A percentile compares a stretch with the other conserved stretches of the same genome.
These are phyloP conservation scores for Tor tambroides DNA, from an alignment of 2,113 vertebrate species.

Conservation along the genomic window DNA sequence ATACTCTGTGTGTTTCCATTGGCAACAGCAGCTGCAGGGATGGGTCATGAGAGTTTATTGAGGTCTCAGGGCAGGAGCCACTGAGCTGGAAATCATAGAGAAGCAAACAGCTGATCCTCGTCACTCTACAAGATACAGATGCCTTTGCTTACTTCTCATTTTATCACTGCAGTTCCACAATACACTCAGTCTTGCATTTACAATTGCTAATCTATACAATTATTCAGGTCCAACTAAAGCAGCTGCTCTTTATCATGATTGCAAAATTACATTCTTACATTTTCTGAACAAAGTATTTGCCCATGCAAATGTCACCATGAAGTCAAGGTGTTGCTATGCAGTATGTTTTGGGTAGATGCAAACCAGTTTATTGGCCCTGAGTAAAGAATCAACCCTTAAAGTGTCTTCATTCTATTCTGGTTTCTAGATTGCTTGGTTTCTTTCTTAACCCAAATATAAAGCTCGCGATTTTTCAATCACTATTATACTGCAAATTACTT, in stretches of 20 bases:
- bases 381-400: neutral
- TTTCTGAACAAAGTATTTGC: neutral
- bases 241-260: neutral
- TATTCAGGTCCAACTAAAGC: neutral
- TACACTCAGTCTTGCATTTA: neutral
- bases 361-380: neutral
- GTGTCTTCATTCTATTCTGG: neutral
- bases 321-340: neutral
- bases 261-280: neutral
- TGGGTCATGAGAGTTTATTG: slow-evolving; percentile 20
- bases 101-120: slow-evolving; percentile 38
- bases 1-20: slow-evolving; percentile 10
- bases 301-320: neutral
- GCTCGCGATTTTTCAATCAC: no score
- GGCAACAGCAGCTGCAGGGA: slow-evolving; percentile 5
- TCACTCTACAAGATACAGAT: slow-evolving; percentile 1
- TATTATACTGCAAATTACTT: neutral
- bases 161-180: neutral
- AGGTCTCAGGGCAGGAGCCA: slow-evolving; percentile 43
- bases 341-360: neutral
- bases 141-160: slow-evolving; percentile 21
- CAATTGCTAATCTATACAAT: neutral
- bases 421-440: neutral
- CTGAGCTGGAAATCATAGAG: slow-evolving; percentile 38
- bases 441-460: no score